A percentile compares a stretch with the other conserved stretches of the same genome.
These are phyloP conservation scores for Puntigrus tetrazona DNA, from an alignment of 2,113 vertebrate species.

Conservation along the genomic window DNA sequence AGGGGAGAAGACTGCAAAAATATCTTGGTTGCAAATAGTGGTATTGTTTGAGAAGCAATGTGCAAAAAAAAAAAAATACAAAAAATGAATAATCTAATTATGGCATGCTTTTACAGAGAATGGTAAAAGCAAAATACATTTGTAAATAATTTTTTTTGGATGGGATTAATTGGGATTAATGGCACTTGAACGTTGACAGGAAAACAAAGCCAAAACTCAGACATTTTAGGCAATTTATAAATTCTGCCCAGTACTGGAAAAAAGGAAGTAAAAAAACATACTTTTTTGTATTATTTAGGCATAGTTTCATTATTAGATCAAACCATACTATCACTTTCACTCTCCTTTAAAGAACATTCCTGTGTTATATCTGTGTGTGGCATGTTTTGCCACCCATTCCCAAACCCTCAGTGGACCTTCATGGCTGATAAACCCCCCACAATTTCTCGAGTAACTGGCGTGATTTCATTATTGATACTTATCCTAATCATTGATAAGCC, in stretches of 20 bases:
- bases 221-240: too few species aligned
- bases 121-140: too few species aligned
- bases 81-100: too few species aligned
- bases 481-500: slow-evolving; percentile 70
- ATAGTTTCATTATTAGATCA: background rate
- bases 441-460: slow-evolving; percentile 50
- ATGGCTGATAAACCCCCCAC: slow-evolving; percentile 36
- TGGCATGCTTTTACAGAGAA: too few species aligned
- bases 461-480: slow-evolving; percentile 67
- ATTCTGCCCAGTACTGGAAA: too few species aligned
- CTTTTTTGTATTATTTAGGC: background rate
- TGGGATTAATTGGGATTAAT: too few species aligned
- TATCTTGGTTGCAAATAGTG: background rate
- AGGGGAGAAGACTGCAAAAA: background rate
- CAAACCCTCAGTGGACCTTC: slow-evolving; percentile 15
- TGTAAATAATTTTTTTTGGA: too few species aligned
- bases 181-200: too few species aligned
- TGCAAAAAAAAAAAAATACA: too few species aligned
- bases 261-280: too few species aligned
- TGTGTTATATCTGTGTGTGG: slow-evolving; percentile 42
- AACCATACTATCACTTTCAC: background rate
- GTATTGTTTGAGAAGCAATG: background rate
- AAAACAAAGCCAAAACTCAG: too few species aligned
- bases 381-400: slow-evolving; percentile 40
- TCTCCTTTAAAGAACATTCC: background rate